phyloP scores from a whole-genome alignment of 2,888 invertebrate genomes.

The Phyllotreta striolata region DNA sequence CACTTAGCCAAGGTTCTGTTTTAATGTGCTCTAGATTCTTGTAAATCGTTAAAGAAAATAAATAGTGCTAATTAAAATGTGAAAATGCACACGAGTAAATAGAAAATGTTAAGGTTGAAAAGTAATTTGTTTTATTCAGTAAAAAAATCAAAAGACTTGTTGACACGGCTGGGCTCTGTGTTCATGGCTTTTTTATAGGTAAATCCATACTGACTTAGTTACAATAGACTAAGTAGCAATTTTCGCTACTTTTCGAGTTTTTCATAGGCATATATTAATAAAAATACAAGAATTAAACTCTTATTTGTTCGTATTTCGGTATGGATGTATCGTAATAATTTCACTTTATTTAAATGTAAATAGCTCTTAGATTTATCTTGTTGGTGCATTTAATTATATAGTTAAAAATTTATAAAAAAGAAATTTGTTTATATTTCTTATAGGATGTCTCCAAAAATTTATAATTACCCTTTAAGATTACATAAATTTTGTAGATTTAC shows the following conservation, averaged over 20 bases:
- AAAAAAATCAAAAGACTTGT: slow-evolving; percentile 16
- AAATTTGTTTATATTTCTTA: slow-evolving; percentile 38
- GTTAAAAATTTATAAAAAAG: slow-evolving; percentile 45
- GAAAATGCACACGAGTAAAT: background rate
- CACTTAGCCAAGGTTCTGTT: slow-evolving; percentile 15
- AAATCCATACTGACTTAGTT: slow-evolving; percentile 2
- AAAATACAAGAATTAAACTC: too few relatives aligned
- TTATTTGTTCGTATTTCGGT: slow-evolving; percentile 5
- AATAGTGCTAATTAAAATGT: slow-evolving; percentile 6
- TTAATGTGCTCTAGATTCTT: slow-evolving; percentile 18
- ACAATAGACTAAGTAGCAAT: slow-evolving; percentile 5
- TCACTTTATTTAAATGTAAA: slow-evolving; percentile 41
- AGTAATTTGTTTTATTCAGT: slow-evolving; percentile 1
- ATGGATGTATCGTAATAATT: slow-evolving; percentile 29
- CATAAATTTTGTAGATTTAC: slow-evolving; percentile 9
- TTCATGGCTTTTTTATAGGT: slow-evolving; percentile 12
- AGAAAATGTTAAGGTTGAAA: slow-evolving; percentile 15
- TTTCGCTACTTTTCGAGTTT: background rate
- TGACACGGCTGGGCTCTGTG: slow-evolving; percentile 12
- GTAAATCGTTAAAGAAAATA: slow-evolving; percentile 11
- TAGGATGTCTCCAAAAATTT: slow-evolving; percentile 20
- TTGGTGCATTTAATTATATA: slow-evolving; percentile 46
- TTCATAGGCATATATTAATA: too few relatives aligned
- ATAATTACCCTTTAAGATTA: slow-evolving; percentile 26
- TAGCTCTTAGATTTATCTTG: slow-evolving; percentile 42